Percentiles rank a stretch among this genome's conserved stretches.
Conservation (phyloP, 2,113 vertebrate species). For the Polypterus senegalus region DNA sequence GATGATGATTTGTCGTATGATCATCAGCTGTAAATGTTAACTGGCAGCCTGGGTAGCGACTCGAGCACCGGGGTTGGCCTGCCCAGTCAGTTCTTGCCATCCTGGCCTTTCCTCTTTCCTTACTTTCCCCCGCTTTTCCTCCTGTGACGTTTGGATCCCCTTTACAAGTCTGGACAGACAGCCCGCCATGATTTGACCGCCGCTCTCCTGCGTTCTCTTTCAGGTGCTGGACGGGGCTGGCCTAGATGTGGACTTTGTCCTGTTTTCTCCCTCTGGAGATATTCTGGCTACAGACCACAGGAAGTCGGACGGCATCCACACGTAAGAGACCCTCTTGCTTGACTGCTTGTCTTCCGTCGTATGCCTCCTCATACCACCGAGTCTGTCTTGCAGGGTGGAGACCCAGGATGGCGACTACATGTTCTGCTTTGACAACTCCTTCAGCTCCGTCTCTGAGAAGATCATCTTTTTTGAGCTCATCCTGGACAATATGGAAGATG, state of each 20-base stretch:
- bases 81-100: no score
- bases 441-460: constrained; percentile 87
- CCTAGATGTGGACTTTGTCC: constrained; percentile 82
- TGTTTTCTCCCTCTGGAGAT: constrained; percentile 70
- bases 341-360: not conserved
- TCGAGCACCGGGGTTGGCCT: no score
- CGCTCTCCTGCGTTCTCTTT: not conserved
- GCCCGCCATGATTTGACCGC: not conserved
- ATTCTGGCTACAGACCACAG: constrained; percentile 71
- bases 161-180: not conserved
- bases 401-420: constrained; percentile 90
- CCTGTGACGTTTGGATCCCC: no score
- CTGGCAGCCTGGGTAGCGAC: no score
- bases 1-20: no score
- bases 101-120: no score
- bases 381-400: constrained; percentile 57
- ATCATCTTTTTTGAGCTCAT: constrained; percentile 97
- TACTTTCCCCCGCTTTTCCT: no score
- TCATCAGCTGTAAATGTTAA: no score
- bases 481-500: constrained; percentile 78
- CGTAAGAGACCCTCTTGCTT: constrained; percentile 54
- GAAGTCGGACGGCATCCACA: constrained; percentile 92
- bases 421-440: constrained; percentile 97
- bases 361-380: not conserved
- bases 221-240: constrained; percentile 89